Percentiles rank a stretch among this genome's conserved stretches.
phyloP scores from a whole-genome alignment of 1,140 invertebrate species.

The Zaprionus nigranus region DNA sequence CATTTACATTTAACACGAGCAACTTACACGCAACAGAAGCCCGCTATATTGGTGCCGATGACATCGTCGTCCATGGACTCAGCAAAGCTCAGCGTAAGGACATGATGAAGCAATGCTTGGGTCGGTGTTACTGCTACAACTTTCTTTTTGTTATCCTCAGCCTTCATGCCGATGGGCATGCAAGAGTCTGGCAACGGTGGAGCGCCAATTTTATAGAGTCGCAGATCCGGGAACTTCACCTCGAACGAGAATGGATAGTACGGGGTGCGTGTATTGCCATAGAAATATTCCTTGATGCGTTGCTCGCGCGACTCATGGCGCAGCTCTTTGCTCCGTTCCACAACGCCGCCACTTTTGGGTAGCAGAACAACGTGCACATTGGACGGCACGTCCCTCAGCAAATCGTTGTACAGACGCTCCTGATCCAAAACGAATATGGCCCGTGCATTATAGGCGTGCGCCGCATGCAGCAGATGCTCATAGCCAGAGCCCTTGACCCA shows the following conservation, averaged over 20 bases:
- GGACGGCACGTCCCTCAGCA: conserved; percentile 95
- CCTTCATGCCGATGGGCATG: conserved; percentile 97
- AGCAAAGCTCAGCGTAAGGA: conserved; percentile 94
- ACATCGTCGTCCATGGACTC: conserved; percentile 91
- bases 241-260: conserved; percentile 97
- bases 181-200: conserved; percentile 96
- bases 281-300: conserved; percentile 97
- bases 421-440: conserved; percentile 98
- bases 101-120: conserved; percentile 92
- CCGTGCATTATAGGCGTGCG: conserved; percentile 97
- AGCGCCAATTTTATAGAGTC: conserved; percentile 97
- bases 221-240: conserved; percentile 93
- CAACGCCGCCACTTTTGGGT: conserved; percentile 98
- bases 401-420: conserved; percentile 97
- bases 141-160: conserved; percentile 96
- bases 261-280: conserved; percentile 90
- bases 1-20: neutral
- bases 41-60: conserved; percentile 94
- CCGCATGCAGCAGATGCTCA: conserved; percentile 92
- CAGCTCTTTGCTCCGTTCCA: conserved; percentile 91
- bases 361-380: conserved; percentile 97
- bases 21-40: conserved; percentile 97
- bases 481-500: conserved; percentile 97
- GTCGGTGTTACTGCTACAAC: conserved; percentile 92
- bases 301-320: conserved; percentile 91